Evolutionary conservation across 2,797 vertebrate species (phyloP), one percentile per base, ranked within the genome.

Genomic region (Halcyon smyrnensis): DNA sequence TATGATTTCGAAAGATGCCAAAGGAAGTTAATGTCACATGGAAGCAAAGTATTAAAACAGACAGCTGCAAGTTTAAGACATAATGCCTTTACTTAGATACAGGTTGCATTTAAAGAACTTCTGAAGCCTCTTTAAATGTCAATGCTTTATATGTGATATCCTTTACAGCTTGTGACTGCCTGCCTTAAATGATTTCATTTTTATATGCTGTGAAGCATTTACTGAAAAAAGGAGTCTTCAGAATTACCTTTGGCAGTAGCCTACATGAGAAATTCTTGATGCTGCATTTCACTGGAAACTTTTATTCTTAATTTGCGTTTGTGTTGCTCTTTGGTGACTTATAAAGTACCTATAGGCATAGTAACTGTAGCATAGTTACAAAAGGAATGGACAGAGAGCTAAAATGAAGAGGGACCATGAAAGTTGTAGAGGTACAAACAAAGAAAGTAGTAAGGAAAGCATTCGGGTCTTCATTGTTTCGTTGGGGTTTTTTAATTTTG

Each of bases 31-130:
- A 73, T 73, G 89, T 96, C 92, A 90, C 36, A 87, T 27, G 83
- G 92, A 93, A 84, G 43, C 20, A 84, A 94, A 96, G 74, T 88
- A 82, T 87, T 92, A 87, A 94, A 93, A 90, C 0, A 0, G 90
- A 89, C 59, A 91, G 32, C 53, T 71, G 18, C 78, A 87, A 88
- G 83, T 95, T 93, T 84, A 81, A 88, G 70, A 81, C 83, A 65
- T 90, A 80, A 90, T 81, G 54, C 75, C 50, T 85, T 63, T 41
- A 82, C 62, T 95, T 92, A 89, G 89, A 70, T 88, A 89, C 77
- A 93, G 87, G 90, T 91, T 96, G 85, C 85, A 91, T 93, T 97
- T 87, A 96, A 37, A 86, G 71, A 95, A 92, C 88, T 97, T 96
- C 91, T 85, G 76, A 96, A 93, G 59, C 70, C 82, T 95, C 84